Evolutionary conservation across 1,140 invertebrate genomes (phyloP).

Genomic region (Cotesia vestalis): DNA sequence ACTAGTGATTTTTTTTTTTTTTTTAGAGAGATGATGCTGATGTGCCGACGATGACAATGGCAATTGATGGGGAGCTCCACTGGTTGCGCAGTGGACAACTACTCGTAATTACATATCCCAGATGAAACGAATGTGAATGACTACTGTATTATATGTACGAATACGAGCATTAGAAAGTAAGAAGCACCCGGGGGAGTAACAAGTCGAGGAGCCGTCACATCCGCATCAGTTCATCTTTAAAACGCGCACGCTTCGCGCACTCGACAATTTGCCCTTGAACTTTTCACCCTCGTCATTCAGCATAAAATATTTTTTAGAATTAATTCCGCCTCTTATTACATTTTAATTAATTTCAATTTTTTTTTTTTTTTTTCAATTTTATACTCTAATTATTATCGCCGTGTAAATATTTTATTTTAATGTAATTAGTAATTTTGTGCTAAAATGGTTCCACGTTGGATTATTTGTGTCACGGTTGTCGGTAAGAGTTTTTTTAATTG

Average conservation of each 20-base stretch:
- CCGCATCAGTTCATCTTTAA: slow-evolving; percentile 57
- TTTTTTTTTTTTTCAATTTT: slow-evolving; percentile 27
- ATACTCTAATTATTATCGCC: neutral
- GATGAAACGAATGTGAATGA: slow-evolving; percentile 47
- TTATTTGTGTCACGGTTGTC: slow-evolving; percentile 37
- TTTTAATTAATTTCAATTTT: slow-evolving; percentile 15
- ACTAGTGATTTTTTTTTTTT: neutral
- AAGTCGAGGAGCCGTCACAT: slow-evolving; percentile 38
- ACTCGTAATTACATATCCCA: slow-evolving; percentile 53
- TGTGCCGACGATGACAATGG: neutral
- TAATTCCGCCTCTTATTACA: neutral
- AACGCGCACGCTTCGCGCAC: slow-evolving; percentile 50
- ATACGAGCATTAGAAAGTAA: slow-evolving; percentile 42
- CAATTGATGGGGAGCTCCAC: slow-evolving; percentile 42
- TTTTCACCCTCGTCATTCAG: slow-evolving; percentile 16
- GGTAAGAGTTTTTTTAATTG: slow-evolving; percentile 33
- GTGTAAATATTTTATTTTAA: neutral
- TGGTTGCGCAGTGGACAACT: slow-evolving; percentile 48
- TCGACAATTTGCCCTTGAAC: slow-evolving; percentile 25
- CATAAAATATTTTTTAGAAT: slow-evolving; percentile 6
- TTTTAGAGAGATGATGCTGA: neutral
- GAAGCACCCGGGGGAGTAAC: slow-evolving; percentile 31
- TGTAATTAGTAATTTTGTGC: slow-evolving; percentile 1
- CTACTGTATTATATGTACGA: slow-evolving; percentile 7
- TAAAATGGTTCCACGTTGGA: slow-evolving; percentile 39